phyloP scores from a whole-genome alignment of 2,113 vertebrate genomes.

The Glareola pratincola region DNA sequence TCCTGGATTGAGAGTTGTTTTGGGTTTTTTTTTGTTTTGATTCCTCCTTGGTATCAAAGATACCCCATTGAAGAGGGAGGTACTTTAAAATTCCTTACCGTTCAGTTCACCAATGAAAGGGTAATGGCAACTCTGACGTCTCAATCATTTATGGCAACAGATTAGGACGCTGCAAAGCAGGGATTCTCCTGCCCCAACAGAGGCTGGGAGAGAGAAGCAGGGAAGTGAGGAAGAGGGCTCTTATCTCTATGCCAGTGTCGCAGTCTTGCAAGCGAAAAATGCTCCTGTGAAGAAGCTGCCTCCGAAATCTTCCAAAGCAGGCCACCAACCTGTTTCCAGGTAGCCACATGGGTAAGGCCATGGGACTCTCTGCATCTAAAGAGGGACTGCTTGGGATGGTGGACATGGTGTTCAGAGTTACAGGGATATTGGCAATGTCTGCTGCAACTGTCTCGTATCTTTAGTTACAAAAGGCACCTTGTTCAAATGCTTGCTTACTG shows the following conservation, averaged over 20 bases:
- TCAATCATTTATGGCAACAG: neutral
- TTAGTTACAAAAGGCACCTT: neutral
- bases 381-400: neutral
- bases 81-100: neutral
- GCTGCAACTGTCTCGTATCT: neutral
- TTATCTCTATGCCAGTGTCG: neutral
- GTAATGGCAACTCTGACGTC: neutral
- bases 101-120: neutral
- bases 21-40: neutral
- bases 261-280: neutral
- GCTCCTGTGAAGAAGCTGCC: neutral
- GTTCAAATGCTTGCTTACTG: neutral
- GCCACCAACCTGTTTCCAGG: neutral
- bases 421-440: neutral
- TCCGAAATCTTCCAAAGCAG: neutral
- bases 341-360: neutral
- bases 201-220: neutral
- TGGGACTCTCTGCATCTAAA: neutral
- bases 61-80: neutral
- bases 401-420: neutral
- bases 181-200: neutral
- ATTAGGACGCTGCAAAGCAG: neutral
- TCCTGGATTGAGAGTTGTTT: neutral
- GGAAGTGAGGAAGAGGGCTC: neutral
- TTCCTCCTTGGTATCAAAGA: neutral